Evolutionary conservation across 2,113 vertebrate genomes (phyloP), one percentile per base, ranked within the genome.

Genomic region (Lampris incognitus): DNA sequence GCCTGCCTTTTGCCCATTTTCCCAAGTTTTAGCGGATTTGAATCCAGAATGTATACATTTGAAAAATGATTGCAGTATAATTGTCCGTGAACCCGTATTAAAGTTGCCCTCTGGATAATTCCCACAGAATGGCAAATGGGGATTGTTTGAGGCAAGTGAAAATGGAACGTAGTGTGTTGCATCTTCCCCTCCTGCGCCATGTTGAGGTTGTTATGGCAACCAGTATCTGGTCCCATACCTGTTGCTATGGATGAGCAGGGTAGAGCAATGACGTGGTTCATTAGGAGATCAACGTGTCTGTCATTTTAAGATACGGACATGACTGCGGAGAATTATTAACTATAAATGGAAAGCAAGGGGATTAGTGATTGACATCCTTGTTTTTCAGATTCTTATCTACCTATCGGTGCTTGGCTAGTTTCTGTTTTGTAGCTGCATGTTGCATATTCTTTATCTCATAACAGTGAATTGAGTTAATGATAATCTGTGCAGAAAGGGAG

Each of bases 131-230:
- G 41, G 39, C 46, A 40, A 52, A 75, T 39, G 1, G 52, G 39
- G 8, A 66, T 79, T 36, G 39, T 48, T 76, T 4, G 66, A 81
- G 70, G 54, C 6, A 10, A 69, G 77, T 81, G 64, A 73, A 75
- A 78, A 66, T 46, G 36, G 76, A 67, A 81, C 76, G 42, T 86
- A 69, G 62, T 81, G 79, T 89, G 82, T 88, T 48, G 70, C 81
- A 85, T 92, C 84, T 77, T 83, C 79, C 76, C 74, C 74, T 63
- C 65, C 76, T 82, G 76, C 89, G 90, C 85, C 82, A 84, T 86
- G 89, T 88, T 85, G 75, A 72, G 79, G 94, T 95, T 92, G 92
- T 87, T 91, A 93, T 93, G 88, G 93, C 87, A 92, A 93, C 93
- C 66, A 59, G 72, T 87, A 74, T 89, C 81, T 82, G 85, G 74